A percentile compares a stretch with the other conserved stretches of the same genome.
phyloP scores from a whole-genome alignment of 2,797 vertebrate species.

The Danio jaintianensis region DNA sequence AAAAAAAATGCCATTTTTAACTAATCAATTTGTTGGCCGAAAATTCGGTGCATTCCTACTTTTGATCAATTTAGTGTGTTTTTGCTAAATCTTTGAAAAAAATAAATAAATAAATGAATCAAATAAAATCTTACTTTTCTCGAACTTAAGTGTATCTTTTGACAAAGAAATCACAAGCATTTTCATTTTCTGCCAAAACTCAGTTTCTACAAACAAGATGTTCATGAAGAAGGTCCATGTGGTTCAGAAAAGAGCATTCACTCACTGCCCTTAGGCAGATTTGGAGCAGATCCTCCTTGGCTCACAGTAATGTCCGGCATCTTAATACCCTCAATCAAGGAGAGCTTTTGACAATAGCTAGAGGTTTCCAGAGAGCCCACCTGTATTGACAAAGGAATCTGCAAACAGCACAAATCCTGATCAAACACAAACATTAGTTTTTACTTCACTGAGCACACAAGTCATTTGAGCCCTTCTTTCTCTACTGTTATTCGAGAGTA shows the following conservation, averaged over 20 bases:
- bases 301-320: slow-evolving; percentile 23
- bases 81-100: too few species aligned
- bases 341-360: background rate
- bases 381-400: background rate
- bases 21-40: too few species aligned
- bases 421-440: slow-evolving; percentile 28
- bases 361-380: slow-evolving; percentile 10
- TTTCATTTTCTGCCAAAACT: background rate
- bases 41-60: too few species aligned
- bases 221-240: background rate
- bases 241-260: background rate
- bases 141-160: too few species aligned
- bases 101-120: too few species aligned
- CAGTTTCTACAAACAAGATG: background rate
- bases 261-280: background rate
- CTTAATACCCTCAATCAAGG: slow-evolving; percentile 20
- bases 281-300: slow-evolving; percentile 24
- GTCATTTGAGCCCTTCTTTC: background rate
- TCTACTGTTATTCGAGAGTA: background rate
- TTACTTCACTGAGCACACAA: background rate
- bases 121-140: too few species aligned
- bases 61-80: too few species aligned
- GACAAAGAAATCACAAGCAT: too few species aligned
- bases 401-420: slow-evolving; percentile 36
- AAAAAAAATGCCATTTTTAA: too few species aligned